Conservation (phyloP, 2,888 invertebrate genomes). For the Meghimatium bilineatum region DNA sequence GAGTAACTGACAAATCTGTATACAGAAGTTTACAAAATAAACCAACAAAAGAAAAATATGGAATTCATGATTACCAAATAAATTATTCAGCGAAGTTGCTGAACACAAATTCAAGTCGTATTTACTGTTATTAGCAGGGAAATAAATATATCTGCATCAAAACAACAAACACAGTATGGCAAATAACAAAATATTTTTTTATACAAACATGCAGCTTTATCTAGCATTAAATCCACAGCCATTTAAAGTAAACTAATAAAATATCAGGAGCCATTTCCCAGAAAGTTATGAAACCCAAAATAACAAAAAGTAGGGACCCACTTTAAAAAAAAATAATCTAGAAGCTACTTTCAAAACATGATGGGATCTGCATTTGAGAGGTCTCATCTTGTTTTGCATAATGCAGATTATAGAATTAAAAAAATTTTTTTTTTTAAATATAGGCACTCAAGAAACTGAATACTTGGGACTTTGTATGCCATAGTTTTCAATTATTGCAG, state of each 20-base stretch:
- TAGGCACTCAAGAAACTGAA: too few species aligned
- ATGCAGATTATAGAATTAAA: too few species aligned
- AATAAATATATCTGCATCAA: neutral
- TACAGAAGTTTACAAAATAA: neutral
- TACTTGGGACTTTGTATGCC: too few species aligned
- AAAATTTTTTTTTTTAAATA: too few species aligned
- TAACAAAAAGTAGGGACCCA: too few species aligned
- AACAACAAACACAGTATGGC: neutral
- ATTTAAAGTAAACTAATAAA: neutral
- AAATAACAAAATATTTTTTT: neutral
- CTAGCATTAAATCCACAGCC: conserved; percentile 18
- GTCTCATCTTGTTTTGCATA: too few species aligned
- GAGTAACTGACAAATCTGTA: neutral
- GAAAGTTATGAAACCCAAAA: too few species aligned
- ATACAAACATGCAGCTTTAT: conserved; percentile 21
- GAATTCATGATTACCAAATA: conserved; percentile 44
- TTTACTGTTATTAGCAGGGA: neutral
- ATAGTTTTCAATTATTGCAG: too few species aligned
- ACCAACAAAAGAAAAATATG: neutral
- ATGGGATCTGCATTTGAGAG: too few species aligned
- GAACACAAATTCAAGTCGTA: neutral
- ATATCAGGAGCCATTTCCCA: too few species aligned
- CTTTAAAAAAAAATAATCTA: too few species aligned
- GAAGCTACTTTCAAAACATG: too few species aligned
- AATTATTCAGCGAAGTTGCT: neutral